phyloP scores from a whole-genome alignment of 2,888 invertebrate genomes.

The Drosophila borealis region DNA sequence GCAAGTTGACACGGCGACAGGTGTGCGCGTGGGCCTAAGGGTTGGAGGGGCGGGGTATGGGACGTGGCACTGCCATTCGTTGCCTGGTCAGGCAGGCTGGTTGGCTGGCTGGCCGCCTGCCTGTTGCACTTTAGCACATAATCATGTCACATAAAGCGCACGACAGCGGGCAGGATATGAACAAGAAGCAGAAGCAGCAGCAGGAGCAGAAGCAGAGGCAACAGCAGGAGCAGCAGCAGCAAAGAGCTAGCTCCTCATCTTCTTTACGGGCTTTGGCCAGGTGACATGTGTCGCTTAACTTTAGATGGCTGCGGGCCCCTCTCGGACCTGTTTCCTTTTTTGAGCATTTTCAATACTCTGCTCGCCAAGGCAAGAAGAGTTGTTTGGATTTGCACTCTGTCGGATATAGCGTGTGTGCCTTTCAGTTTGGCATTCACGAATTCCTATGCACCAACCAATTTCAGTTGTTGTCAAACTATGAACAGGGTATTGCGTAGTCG shows the following conservation, averaged over 20 bases:
- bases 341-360: slow-evolving; percentile 3
- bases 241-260: slow-evolving; percentile 22
- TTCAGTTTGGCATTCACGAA: too few species aligned
- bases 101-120: slow-evolving; percentile 44
- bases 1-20: slow-evolving; percentile 51
- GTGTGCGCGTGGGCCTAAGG: slow-evolving; percentile 12
- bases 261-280: slow-evolving; percentile 47
- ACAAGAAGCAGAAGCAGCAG: slow-evolving; percentile 17
- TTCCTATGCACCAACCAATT: too few species aligned
- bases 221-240: background rate
- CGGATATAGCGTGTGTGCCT: too few species aligned
- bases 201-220: background rate
- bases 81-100: slow-evolving; percentile 18
- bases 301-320: slow-evolving; percentile 61
- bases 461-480: too few species aligned
- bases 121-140: slow-evolving; percentile 79
- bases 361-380: background rate
- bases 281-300: slow-evolving; percentile 79
- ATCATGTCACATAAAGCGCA: slow-evolving; percentile 79
- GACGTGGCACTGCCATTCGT: slow-evolving; percentile 7
- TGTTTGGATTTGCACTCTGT: background rate
- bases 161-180: slow-evolving; percentile 71
- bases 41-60: background rate
- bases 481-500: slow-evolving; percentile 9
- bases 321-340: slow-evolving; percentile 55